phyloP scores from a whole-genome alignment of 2,113 vertebrate genomes.

The Nettapus auritus region DNA sequence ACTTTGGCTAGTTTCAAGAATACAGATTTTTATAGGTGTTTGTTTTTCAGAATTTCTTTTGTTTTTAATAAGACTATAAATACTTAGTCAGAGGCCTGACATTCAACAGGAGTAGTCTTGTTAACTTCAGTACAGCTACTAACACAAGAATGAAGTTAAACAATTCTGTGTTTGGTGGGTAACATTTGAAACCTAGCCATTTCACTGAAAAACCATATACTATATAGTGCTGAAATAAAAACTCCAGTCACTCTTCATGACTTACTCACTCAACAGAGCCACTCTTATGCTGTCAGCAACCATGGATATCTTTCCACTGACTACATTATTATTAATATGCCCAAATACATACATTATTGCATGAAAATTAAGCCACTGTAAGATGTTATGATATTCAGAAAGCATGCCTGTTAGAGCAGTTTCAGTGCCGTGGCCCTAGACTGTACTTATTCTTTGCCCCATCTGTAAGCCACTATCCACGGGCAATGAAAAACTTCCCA shows the following conservation, averaged over 20 bases:
- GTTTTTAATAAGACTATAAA: not conserved
- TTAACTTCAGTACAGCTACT: not conserved
- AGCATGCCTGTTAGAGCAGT: not conserved
- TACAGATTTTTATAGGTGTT: not conserved
- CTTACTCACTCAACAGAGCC: not conserved
- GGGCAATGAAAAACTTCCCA: not conserved
- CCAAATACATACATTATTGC: not conserved
- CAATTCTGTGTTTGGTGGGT: not conserved
- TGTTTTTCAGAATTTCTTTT: not conserved
- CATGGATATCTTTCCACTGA: not conserved
- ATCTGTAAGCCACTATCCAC: not conserved
- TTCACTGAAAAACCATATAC: not conserved
- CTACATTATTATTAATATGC: not conserved
- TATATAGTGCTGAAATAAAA: not conserved
- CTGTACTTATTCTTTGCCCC: not conserved
- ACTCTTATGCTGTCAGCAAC: not conserved
- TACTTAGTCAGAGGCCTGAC: not conserved
- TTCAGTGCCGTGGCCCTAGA: not conserved
- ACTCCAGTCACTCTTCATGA: not conserved
- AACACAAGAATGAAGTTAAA: not conserved
- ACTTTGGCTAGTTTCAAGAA: not conserved
- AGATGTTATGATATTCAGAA: not conserved
- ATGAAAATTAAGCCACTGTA: not conserved
- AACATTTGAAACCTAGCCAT: not conserved
- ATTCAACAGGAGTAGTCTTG: not conserved